Conservation (phyloP, 2,797 vertebrate species). For the Notoglanidium macrostoma region DNA sequence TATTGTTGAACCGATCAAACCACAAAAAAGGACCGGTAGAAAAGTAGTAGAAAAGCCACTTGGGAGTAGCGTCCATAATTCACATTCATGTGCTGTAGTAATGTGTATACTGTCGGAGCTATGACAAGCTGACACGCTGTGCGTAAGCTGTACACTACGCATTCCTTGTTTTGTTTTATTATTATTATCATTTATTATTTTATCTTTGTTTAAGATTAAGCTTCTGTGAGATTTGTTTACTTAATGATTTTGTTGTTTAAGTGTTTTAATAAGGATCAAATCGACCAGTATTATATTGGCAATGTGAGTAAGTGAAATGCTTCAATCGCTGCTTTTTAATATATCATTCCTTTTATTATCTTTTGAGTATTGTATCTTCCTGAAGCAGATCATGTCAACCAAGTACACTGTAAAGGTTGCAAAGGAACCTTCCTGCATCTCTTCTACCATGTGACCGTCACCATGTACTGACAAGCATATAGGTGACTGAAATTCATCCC, state of each 20-base stretch:
- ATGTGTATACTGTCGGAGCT: neutral
- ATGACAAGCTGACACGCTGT: neutral
- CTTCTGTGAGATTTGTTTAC: slow-evolving; percentile 41
- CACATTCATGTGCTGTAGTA: neutral
- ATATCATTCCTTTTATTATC: slow-evolving; percentile 21
- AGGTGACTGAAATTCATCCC: neutral
- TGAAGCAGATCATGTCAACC: neutral
- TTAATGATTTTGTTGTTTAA: slow-evolving; percentile 44
- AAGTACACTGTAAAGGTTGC: neutral
- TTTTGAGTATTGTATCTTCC: slow-evolving; percentile 4
- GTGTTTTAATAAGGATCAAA: slow-evolving; percentile 43
- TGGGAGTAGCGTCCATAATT: neutral
- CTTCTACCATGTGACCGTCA: neutral
- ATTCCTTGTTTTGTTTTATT: slow-evolving; percentile 38
- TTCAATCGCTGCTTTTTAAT: slow-evolving; percentile 37
- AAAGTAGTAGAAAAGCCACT: neutral
- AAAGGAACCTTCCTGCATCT: neutral
- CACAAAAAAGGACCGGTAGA: slow-evolving; percentile 9
- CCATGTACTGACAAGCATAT: neutral
- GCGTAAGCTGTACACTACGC: slow-evolving; percentile 35
- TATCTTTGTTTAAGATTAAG: slow-evolving; percentile 63
- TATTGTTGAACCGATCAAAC: slow-evolving; percentile 18
- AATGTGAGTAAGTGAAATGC: slow-evolving; percentile 10
- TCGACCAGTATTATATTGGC: slow-evolving; percentile 34
- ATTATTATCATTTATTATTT: slow-evolving; percentile 47